Conservation (phyloP, 2,797 vertebrate species). For the Chelon labrosus region DNA sequence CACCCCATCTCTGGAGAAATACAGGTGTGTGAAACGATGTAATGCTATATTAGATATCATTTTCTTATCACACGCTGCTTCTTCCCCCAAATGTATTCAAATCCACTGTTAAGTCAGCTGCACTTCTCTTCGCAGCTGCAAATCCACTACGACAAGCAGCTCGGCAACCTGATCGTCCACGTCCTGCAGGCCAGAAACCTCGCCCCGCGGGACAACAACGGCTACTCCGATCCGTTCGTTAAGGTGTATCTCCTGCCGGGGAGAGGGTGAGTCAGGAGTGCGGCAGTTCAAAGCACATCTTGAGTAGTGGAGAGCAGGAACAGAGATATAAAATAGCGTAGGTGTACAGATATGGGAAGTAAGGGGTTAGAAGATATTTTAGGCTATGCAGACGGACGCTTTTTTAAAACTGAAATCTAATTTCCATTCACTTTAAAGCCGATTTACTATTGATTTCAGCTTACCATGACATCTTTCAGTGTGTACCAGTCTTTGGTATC, state of each 20-base stretch:
- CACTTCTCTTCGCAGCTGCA: slow-evolving; percentile 89
- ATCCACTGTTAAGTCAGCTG: slow-evolving; percentile 32
- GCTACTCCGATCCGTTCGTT: slow-evolving; percentile 98
- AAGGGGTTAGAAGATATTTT: slow-evolving; percentile 12
- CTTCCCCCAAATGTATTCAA: background rate
- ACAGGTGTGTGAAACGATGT: slow-evolving; percentile 86
- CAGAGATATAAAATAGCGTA: background rate
- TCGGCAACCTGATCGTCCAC: slow-evolving; percentile 97
- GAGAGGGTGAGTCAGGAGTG: slow-evolving; percentile 91
- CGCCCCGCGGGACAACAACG: slow-evolving; percentile 93
- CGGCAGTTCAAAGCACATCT: slow-evolving; percentile 22
- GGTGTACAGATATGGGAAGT: background rate
- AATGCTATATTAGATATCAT: background rate
- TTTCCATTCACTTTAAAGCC: slow-evolving; percentile 70
- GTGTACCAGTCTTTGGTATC: slow-evolving; percentile 50
- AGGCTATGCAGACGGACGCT: slow-evolving; percentile 33
- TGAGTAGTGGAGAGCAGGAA: slow-evolving; percentile 18
- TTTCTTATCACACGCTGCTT: background rate
- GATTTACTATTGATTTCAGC: slow-evolving; percentile 71
- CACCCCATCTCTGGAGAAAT: slow-evolving; percentile 97
- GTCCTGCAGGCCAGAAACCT: slow-evolving; percentile 98
- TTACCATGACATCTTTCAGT: slow-evolving; percentile 66
- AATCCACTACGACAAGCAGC: slow-evolving; percentile 97
- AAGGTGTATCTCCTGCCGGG: slow-evolving; percentile 99
- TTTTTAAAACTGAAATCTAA: slow-evolving; percentile 39